Evolutionary conservation across 1,140 invertebrate genomes (phyloP).

Genomic region (Pemphigus obesinymphae): DNA sequence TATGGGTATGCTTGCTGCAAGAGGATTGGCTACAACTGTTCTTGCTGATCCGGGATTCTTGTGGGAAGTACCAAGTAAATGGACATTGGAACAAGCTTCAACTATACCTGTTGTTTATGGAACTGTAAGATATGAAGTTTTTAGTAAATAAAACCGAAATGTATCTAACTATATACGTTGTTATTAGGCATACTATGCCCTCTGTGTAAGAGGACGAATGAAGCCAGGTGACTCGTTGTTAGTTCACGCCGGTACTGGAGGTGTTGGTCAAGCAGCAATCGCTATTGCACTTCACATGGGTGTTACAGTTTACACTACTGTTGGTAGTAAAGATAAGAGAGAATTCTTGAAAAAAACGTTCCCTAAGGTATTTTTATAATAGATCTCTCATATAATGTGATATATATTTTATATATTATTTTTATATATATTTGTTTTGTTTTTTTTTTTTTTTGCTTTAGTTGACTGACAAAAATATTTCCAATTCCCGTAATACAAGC

Average conservation of each 20-base stretch:
- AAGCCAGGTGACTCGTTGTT: slow-evolving; percentile 78
- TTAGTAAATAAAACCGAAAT: neutral
- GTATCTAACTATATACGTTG: slow-evolving; percentile 53
- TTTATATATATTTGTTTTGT: slow-evolving; percentile 40
- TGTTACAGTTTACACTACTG: slow-evolving; percentile 78
- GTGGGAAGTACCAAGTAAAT: slow-evolving; percentile 83
- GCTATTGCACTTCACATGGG: slow-evolving; percentile 82
- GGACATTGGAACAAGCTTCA: slow-evolving; percentile 86
- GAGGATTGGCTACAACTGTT: slow-evolving; percentile 84
- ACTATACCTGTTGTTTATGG: slow-evolving; percentile 91
- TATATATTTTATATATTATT: neutral
- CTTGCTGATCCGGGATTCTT: slow-evolving; percentile 78
- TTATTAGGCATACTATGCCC: slow-evolving; percentile 75
- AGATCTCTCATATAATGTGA: slow-evolving; percentile 47
- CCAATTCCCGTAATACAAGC: slow-evolving; percentile 83
- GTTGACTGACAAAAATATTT: slow-evolving; percentile 75
- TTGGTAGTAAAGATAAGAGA: slow-evolving; percentile 80
- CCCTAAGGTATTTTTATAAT: slow-evolving; percentile 54
- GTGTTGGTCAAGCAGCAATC: slow-evolving; percentile 93
- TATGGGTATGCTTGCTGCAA: slow-evolving; percentile 90
- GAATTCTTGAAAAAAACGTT: slow-evolving; percentile 85
- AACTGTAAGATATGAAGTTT: slow-evolving; percentile 57
- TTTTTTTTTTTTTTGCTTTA: too few relatives aligned
- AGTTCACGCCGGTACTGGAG: slow-evolving; percentile 92
- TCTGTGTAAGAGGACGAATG: slow-evolving; percentile 79